Evolutionary conservation across 2,888 invertebrate genomes (phyloP), one percentile per base, ranked within the genome.

Genomic region (Hydropsyche betteni): DNA sequence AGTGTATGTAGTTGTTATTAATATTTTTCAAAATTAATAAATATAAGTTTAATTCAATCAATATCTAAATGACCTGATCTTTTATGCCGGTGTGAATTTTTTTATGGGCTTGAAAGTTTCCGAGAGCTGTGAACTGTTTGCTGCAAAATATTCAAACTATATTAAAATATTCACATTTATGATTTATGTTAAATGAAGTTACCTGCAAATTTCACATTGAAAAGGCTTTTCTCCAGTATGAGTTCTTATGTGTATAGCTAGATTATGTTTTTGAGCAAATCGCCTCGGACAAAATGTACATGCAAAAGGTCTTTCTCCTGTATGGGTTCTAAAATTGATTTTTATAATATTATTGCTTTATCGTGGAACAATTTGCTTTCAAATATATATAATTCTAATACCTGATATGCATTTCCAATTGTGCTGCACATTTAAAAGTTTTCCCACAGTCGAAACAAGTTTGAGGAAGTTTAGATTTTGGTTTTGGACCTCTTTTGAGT

Each of bases 161-260:
- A 71, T 16, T 7, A 69, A n/a, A 52, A 55, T 52, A 55, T 71
- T 52, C 52, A 55, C 4, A 50, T 7, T 16, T 14, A 10, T 6
- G 10, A 44, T 44, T 44, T 44, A 10, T 8, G 4, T 44, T 44
- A 10, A 44, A 44, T 8, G 1, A 44, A 8, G 4, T 16, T 77
- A 86, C 87, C 87, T 89, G 82, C 90, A 90, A 6, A 90, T 86
- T 82, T 90, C 90, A 83, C 90, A 90, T 77, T 90, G 90, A 80
- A 89, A 90, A 0, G 90, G 90, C 76, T 88, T 88, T 71, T 89
- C 90, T 0, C 88, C 88, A 0, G 90, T 90, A 78, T 90, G 90
- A 0, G 88, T 85, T 3, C 90, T 84, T 24, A 89, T 83, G 80
- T 90, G 90, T 77, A 90, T 89, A 4, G 89, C 88, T 0, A 90